phyloP scores from a whole-genome alignment of 2,113 vertebrate genomes.

The Hipposideros armiger region DNA sequence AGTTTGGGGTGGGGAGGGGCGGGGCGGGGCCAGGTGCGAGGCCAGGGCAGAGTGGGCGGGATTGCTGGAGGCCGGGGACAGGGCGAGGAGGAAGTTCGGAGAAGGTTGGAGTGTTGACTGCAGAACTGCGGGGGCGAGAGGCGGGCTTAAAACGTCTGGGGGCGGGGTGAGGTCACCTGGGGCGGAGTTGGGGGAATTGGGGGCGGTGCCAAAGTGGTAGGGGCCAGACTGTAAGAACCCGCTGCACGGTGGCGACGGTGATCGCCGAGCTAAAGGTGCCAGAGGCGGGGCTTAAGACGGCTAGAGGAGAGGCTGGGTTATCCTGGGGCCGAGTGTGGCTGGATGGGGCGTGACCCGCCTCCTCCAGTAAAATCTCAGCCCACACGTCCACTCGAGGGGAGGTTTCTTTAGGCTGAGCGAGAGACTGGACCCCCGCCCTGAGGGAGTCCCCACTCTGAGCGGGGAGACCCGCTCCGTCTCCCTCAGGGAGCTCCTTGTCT shows the following conservation, averaged over 20 bases:
- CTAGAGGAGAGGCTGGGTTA: background rate
- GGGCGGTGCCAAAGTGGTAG: no score
- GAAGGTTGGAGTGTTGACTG: background rate
- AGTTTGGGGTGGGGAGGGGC: no score
- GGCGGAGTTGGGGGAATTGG: background rate
- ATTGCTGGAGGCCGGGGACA: accelerated
- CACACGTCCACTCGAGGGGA: accelerated
- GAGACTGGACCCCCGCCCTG: background rate
- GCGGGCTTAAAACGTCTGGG: background rate
- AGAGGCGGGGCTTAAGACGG: background rate
- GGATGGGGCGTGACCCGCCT: no score
- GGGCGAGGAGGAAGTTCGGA: accelerated
- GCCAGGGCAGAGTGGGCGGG: background rate
- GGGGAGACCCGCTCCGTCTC: background rate
- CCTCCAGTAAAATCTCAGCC: background rate
- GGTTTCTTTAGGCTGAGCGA: background rate
- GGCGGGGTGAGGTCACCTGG: background rate
- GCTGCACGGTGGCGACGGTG: no score
- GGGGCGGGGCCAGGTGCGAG: background rate
- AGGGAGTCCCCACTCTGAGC: background rate
- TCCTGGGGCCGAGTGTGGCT: no score
- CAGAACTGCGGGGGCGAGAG: accelerated
- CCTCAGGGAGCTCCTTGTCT: background rate
- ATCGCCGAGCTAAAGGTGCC: no score
- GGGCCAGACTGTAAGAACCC: accelerated